Percentiles rank a stretch among this genome's conserved stretches.
Evolutionary conservation across 2,113 vertebrate genomes (phyloP).

Genomic region (Phalacrocorax pelagicus): DNA sequence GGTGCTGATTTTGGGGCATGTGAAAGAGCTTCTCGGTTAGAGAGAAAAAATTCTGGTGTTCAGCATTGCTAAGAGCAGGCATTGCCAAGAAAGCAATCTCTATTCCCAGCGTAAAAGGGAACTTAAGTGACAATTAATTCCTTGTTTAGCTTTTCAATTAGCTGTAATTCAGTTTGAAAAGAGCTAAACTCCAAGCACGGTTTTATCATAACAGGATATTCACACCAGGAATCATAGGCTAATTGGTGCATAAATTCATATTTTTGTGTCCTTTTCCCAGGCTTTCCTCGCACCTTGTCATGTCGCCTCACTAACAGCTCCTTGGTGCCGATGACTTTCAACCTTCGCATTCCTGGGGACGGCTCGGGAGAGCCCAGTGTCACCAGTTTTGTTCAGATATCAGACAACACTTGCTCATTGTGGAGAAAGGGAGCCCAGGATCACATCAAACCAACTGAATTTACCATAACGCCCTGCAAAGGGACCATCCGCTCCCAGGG

Average conservation of each 20-base stretch:
- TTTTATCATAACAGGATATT: background rate
- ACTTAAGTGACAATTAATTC: background rate
- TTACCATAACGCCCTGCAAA: constrained; percentile 71
- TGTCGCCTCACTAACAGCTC: constrained; percentile 84
- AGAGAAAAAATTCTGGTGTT: background rate
- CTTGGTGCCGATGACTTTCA: constrained; percentile 82
- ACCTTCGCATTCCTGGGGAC: constrained; percentile 79
- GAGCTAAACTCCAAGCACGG: background rate
- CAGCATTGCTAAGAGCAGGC: too few species aligned
- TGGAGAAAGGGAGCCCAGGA: constrained; percentile 44
- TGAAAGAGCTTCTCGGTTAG: background rate
- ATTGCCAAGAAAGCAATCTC: background rate
- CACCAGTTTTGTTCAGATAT: constrained; percentile 41
- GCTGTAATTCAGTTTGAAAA: background rate
- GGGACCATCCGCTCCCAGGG: constrained; percentile 74
- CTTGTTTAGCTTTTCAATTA: background rate
- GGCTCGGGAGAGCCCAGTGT: constrained; percentile 72
- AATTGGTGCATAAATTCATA: background rate
- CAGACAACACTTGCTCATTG: background rate
- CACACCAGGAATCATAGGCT: background rate
- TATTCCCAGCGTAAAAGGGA: background rate
- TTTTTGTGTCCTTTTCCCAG: constrained; percentile 58
- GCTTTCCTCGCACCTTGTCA: constrained; percentile 77
- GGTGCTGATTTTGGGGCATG: background rate
- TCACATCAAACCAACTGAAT: constrained; percentile 72